Conservation (phyloP, 2,113 vertebrate genomes). For the Craseonycteris thonglongyai region DNA sequence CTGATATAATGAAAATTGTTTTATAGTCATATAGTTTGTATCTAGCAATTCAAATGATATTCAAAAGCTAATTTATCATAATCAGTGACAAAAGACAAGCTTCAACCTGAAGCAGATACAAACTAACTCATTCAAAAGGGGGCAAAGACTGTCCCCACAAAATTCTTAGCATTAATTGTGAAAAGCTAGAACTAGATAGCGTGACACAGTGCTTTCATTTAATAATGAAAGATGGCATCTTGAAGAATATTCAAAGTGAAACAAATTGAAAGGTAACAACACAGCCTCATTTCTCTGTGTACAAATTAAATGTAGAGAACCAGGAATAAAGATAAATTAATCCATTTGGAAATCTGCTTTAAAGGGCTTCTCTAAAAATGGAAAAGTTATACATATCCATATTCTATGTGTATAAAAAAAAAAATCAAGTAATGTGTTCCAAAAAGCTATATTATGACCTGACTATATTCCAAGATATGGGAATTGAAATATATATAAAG, state of each 20-base stretch:
- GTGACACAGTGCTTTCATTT: slow-evolving; percentile 15
- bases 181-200: slow-evolving; percentile 37
- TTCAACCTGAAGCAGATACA: slow-evolving; percentile 34
- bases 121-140: slow-evolving; percentile 42
- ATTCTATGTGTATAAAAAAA: slow-evolving; percentile 26
- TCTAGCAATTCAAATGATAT: slow-evolving; percentile 32
- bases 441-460: slow-evolving; percentile 42
- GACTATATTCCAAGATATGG: slow-evolving; percentile 23
- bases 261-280: slow-evolving; percentile 33
- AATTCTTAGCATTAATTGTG: slow-evolving; percentile 35
- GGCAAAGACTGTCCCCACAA: background rate
- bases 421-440: slow-evolving; percentile 20
- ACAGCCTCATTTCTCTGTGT: background rate
- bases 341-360: slow-evolving; percentile 21
- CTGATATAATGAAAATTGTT: background rate
- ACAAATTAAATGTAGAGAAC: slow-evolving; percentile 9
- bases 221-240: slow-evolving; percentile 17
- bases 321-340: slow-evolving; percentile 26
- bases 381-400: slow-evolving; percentile 13
- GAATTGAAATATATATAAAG: background rate
- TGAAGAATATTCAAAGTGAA: slow-evolving; percentile 15
- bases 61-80: slow-evolving; percentile 34
- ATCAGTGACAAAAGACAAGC: slow-evolving; percentile 37
- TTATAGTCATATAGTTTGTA: slow-evolving; percentile 20
- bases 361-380: slow-evolving; percentile 2